Evolutionary conservation across 2,797 vertebrate genomes (phyloP), one percentile per base, ranked within the genome.

Genomic region (Fistularia commersonii): DNA sequence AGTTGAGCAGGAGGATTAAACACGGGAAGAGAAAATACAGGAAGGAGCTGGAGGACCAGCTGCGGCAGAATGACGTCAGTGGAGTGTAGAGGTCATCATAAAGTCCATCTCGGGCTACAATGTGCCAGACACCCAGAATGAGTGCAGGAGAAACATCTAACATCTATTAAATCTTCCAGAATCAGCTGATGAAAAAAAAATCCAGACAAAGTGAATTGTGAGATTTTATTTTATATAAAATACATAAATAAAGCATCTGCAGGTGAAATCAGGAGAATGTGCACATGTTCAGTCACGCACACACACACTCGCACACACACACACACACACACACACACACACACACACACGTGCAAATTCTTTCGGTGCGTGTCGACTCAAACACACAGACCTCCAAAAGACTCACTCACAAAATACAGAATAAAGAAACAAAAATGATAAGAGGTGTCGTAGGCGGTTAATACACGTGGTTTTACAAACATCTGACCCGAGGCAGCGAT

Each of bases 241-340:
- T 90, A 89, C 87, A 90, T 91, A 90, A 91, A 91, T 91, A 92
- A 81, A 91, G 87, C 84, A 88, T 90, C 80, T 90, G 85, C 82
- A 84, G 62, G 83, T 87, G 88, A 73, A 63, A 70, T 77, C 66
- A 62, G 75, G 57, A 82, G 81, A 76, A 73, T 80, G 82, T 82
- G 82, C 82, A 84, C 73, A 66, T 63, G 69, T 66, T 81, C 71
- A 68, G 54, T 77, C 53, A 34, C 49, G 72, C 68, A 71, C 48
- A 58, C 40, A 72, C 58, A 68, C 55, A 54, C 66, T 1, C 14
- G 36, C 57, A 76, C 64, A 43, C 69, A 62, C 49, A 74, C 64
- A 41, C 33, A 51, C 65, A 46, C 69, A 50, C 64, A 55, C 56
- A 53, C 41, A 69, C 55, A 69, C 55, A 61, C n/a, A 73, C 5